Base-by-base conservation (phyloP, 1,140 invertebrate genomes). In the Penaeus japonicus region DNA sequence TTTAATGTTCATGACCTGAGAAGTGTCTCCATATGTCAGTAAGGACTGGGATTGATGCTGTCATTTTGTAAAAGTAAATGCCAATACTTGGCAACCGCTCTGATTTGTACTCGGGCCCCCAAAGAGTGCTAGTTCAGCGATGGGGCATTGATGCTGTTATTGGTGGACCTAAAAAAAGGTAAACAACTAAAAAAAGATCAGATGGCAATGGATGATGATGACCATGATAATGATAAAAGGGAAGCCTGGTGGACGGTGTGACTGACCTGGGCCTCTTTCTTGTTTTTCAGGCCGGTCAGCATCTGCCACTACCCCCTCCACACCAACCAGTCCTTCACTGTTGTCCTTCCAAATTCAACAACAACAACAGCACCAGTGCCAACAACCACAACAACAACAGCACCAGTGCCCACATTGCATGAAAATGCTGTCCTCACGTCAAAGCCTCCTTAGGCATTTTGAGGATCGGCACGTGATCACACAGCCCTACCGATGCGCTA, bases 381-480 rank as follows among this genome's bases (percentile, higher is more conserved):
- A 85, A 35, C 83, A 82, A 53, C 80, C 32, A 47, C 83, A 65
- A 54, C 87, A 82, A 54, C 87, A 89, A 39, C 89, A 90, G 65
- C 89, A 89, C 59, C 80, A 89, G 90, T 94, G 93, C 86, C 92
- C 92, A 65, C 92, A 93, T 88, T 94, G 94, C 89, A 92, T 92
- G 30, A 94, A 94, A 90, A 93, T 92, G 32, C 93, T 94, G 89
- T 93, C 93, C 0, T 92, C 93, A 15, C 92, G 93, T 15, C 94
- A 93, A 93, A 94, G 93, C 47, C 91, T 94, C 4, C 93, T 94
- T 90, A 92, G 94, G 82, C 94, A 94, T 89, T 91, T 94, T 90
- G 92, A 93, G 24, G 94, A 94, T 90, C 93, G 93, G 35, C 93
- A 94, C 87, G 90, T 90, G 70, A 91, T 92, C 77, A 92, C 91